Base-by-base conservation (phyloP, 2,113 vertebrate species). In the Aptenodytes forsteri region DNA sequence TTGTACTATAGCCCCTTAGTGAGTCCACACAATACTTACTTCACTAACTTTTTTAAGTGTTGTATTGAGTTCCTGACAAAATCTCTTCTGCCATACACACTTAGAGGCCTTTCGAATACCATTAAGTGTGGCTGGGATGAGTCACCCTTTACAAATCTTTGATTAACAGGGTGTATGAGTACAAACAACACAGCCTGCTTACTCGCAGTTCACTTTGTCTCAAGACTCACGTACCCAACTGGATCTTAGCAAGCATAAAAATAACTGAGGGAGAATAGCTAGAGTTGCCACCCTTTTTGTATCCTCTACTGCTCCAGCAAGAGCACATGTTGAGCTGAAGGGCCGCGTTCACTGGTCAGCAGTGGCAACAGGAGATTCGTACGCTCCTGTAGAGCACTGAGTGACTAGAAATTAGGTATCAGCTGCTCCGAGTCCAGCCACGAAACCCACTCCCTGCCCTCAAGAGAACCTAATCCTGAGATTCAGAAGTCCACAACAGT, bases 281-380 rank as follows among this genome's bases (percentile, higher is more conserved):
- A 2, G 25, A 83, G 10, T 4, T 72, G 30, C 29, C 29, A 52
- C 23, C 7, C 13, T 55, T 40, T n/a, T 50, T 1, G 5, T 27
- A 47, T 10, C 21, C 21, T 14, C 16, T 29, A 5, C 16, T 55
- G 67, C 44, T 86, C 10, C 34, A 69, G 62, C 6, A 72, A 42
- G n/a, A 86, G 17, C 52, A 30, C 19, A 40, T 10, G 13, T 13
- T 82, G 61, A 65, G 32, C 22, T 71, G 46, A 76, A 79, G 20
- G 17, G 38, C 13, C 26, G 27, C 0, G 0, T 13, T 40, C 4
- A 0, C 20, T 66, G 40, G 21, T 20, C 5, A 34, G 56, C 10
- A 71, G 32, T 17, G 30, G 44, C 40, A 58, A 50, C 40, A 59
- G 16, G 27, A 82, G 44, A 61, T 42, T 10, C 1, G 0, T 15